These are phyloP conservation scores for Stratiomys singularior DNA, from an alignment of 2,888 invertebrate species.

Conservation along the genomic window DNA sequence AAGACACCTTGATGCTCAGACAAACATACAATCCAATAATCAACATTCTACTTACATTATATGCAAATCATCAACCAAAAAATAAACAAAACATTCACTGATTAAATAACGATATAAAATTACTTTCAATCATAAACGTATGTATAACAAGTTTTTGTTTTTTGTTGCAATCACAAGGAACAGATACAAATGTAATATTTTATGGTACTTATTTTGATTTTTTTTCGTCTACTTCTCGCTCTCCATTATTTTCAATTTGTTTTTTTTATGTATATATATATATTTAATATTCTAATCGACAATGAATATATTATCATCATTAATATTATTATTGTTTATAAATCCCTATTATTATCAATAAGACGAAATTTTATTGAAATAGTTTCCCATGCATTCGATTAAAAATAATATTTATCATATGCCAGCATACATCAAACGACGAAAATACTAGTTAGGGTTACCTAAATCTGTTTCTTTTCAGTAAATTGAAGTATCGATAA, in stretches of 20 bases:
- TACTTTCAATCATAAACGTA: background rate
- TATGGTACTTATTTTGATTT: background rate
- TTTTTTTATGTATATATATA: too few relatives aligned
- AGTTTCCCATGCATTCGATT: background rate
- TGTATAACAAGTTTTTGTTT: too few relatives aligned
- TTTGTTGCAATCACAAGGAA: constrained; percentile 1
- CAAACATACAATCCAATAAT: background rate
- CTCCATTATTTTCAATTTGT: too few relatives aligned
- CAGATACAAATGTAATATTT: constrained; percentile 4
- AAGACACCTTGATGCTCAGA: too few relatives aligned
- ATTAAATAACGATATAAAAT: background rate
- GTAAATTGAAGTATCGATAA: background rate
- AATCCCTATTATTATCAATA: constrained; percentile 2
- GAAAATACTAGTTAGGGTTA: background rate
- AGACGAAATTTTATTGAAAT: background rate
- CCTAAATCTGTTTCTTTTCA: background rate
- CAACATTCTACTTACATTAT: background rate
- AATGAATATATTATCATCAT: background rate
- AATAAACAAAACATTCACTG: background rate
- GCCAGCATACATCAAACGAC: background rate
- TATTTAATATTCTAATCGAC: background rate
- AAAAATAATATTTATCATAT: background rate
- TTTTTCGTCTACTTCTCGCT: background rate
- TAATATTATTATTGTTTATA: background rate
- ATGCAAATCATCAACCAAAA: background rate